Evolutionary conservation across 2,113 vertebrate species (phyloP).

Genomic region (Gambusia affinis): DNA sequence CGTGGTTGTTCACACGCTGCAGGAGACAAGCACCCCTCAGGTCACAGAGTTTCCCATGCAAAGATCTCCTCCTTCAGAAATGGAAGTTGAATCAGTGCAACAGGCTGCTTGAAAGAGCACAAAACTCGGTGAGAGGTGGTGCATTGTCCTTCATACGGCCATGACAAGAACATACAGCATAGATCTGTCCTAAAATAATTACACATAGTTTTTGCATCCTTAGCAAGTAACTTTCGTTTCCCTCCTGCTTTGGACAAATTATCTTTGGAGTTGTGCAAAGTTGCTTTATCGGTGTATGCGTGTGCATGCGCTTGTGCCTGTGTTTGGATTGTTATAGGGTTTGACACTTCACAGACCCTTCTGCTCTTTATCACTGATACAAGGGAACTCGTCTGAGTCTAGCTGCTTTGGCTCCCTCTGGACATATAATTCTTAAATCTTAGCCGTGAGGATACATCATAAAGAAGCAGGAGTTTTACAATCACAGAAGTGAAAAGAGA

Average conservation of each 20-base stretch:
- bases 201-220: neutral
- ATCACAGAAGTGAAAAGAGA: neutral
- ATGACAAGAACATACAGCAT: neutral
- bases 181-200: neutral
- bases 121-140: conserved; percentile 16
- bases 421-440: conserved; percentile 36
- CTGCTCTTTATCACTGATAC: conserved; percentile 71
- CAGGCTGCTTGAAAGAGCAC: conserved; percentile 9
- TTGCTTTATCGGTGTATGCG: conserved; percentile 27
- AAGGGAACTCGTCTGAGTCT: conserved; percentile 56
- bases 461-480: neutral
- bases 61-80: conserved; percentile 43
- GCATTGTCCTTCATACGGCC: neutral
- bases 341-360: conserved; percentile 65
- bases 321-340: conserved; percentile 31
- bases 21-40: conserved; percentile 50
- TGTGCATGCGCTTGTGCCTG: conserved; percentile 29
- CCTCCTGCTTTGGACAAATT: conserved; percentile 13
- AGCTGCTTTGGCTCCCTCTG: conserved; percentile 28
- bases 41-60: conserved; percentile 64
- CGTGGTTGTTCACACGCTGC: conserved; percentile 61
- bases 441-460: neutral
- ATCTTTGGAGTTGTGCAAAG: conserved; percentile 26
- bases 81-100: conserved; percentile 47
- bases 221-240: neutral